Conservation (phyloP, 2,888 invertebrate species). For the Eledone cirrhosa region DNA sequence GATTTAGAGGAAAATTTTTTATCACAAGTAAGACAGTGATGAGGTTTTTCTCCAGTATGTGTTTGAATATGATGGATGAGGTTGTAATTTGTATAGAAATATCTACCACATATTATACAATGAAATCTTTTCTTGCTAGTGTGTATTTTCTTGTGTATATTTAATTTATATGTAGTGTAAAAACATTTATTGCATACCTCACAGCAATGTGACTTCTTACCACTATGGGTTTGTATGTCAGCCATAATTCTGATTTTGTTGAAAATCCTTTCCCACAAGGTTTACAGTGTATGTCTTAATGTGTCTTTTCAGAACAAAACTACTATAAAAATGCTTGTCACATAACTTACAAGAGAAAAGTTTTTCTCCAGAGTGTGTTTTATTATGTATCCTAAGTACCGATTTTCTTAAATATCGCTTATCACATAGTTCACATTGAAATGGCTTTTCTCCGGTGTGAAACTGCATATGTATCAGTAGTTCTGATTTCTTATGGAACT, state of each 20-base stretch:
- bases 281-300: constrained; percentile 11
- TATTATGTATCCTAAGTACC: not conserved
- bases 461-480: constrained; percentile 1
- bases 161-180: not conserved
- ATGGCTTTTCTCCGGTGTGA: not conserved
- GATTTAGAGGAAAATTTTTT: not conserved
- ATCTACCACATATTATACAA: not conserved
- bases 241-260: not conserved
- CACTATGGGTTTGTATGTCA: not conserved
- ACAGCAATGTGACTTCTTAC: constrained; percentile 5
- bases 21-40: not conserved
- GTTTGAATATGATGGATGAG: not conserved
- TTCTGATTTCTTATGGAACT: constrained; percentile 4
- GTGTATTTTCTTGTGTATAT: not conserved
- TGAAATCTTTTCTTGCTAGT: not conserved
- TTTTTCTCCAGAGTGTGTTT: constrained; percentile 5
- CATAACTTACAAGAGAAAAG: constrained; percentile 4
- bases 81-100: not conserved
- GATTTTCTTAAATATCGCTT: not conserved
- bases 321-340: not conserved
- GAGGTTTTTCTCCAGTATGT: not conserved
- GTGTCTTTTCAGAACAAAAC: constrained; percentile 4
- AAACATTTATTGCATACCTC: not conserved
- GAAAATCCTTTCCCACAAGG: not conserved
- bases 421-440: not conserved